A percentile compares a stretch with the other conserved stretches of the same genome.
Evolutionary conservation across 1,140 invertebrate genomes (phyloP).

Genomic region (Ooceraea biroi): DNA sequence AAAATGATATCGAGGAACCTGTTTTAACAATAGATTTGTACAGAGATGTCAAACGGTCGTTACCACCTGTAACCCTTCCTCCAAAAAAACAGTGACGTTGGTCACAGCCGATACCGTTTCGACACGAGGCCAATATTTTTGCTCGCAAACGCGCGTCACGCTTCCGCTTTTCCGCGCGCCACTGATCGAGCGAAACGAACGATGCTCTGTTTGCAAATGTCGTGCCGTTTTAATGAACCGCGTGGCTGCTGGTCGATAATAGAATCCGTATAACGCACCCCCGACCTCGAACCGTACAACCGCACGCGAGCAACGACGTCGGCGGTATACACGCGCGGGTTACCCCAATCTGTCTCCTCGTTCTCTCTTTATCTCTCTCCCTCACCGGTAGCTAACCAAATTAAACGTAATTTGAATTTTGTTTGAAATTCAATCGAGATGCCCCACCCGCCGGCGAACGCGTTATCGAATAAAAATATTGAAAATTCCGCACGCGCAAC

Average conservation of each 20-base stretch:
- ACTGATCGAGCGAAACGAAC: constrained; percentile 44
- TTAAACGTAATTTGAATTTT: constrained; percentile 83
- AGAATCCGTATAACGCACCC: constrained; percentile 71
- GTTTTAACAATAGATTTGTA: constrained; percentile 33
- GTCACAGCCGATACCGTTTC: neutral
- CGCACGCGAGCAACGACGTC: constrained; percentile 58
- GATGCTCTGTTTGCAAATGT: constrained; percentile 65
- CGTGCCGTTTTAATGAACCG: constrained; percentile 69
- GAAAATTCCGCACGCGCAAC: constrained; percentile 66
- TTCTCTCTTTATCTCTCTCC: constrained; percentile 34
- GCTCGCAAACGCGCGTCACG: constrained; percentile 22
- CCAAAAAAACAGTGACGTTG: constrained; percentile 12
- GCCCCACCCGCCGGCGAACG: constrained; percentile 47
- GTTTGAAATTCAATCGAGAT: constrained; percentile 83
- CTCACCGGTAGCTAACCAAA: constrained; percentile 78
- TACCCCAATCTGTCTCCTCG: constrained; percentile 15
- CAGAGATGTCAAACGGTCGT: constrained; percentile 15
- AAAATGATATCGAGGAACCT: neutral
- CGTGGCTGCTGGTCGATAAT: constrained; percentile 68
- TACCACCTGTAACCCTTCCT: constrained; percentile 34
- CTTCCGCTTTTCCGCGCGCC: constrained; percentile 37
- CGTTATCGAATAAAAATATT: constrained; percentile 73
- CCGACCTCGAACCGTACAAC: constrained; percentile 53
- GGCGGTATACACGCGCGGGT: constrained; percentile 25
- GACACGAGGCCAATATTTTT: constrained; percentile 17